Percentiles rank a stretch among this genome's conserved stretches.
These are phyloP conservation scores for Raphicerus campestris DNA, from an alignment of 2,113 vertebrate species.

Conservation along the genomic window DNA sequence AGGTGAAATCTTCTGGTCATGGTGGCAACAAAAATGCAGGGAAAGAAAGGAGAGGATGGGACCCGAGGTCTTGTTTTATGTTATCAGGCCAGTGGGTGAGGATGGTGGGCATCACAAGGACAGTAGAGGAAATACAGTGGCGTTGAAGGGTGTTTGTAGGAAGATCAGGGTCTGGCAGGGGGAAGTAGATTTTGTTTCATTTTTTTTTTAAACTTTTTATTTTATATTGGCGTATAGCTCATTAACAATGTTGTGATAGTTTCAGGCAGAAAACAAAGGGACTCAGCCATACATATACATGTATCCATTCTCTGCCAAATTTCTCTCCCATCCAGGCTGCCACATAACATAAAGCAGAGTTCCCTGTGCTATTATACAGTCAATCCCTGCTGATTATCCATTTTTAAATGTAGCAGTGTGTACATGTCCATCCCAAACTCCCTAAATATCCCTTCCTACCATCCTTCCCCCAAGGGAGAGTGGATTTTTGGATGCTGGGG, in stretches of 20 bases:
- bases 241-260: not conserved
- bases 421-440: not conserved
- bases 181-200: not conserved
- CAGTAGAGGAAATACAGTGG: not conserved
- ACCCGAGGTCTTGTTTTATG: not conserved
- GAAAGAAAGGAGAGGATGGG: not conserved
- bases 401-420: not conserved
- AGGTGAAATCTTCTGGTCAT: not conserved
- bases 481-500: not conserved
- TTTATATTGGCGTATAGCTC: not conserved
- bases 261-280: not conserved
- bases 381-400: not conserved
- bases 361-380: not conserved
- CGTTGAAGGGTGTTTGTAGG: not conserved
- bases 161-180: not conserved
- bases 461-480: not conserved
- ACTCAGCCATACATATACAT: not conserved
- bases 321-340: not conserved
- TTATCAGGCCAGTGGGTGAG: not conserved
- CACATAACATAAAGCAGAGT: not conserved
- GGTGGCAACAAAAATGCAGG: not conserved
- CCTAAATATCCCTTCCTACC: not conserved
- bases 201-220: not conserved
- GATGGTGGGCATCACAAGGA: not conserved
- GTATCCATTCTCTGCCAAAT: not conserved